phyloP scores from a whole-genome alignment of 2,888 invertebrate genomes.

The Pristionchus mayeri region DNA sequence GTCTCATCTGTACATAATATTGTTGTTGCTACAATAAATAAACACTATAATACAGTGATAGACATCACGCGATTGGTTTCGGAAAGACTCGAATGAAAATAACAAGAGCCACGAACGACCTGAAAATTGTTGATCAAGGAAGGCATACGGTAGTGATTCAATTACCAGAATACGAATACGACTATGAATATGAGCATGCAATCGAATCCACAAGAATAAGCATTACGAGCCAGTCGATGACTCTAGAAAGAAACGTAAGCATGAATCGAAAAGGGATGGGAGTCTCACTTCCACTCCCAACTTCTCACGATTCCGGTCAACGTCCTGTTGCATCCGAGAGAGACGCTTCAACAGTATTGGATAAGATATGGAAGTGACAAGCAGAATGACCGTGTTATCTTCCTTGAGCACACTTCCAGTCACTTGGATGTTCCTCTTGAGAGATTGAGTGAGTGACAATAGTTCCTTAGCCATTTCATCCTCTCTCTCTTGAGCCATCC shows the following conservation, averaged over 20 bases:
- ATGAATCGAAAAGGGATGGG: not conserved
- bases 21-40: not conserved
- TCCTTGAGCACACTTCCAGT: constrained; percentile 91
- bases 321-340: constrained; percentile 62
- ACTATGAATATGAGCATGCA: constrained; percentile 68
- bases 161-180: constrained; percentile 67
- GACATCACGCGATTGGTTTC: constrained; percentile 47
- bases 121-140: not conserved
- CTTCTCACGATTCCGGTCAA: constrained; percentile 64
- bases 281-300: constrained; percentile 53
- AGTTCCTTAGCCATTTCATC: constrained; percentile 94
- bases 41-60: not conserved
- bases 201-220: constrained; percentile 64
- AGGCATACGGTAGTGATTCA: not conserved
- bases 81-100: constrained; percentile 65
- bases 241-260: not conserved
- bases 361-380: not conserved
- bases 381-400: constrained; percentile 85
- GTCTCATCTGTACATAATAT: not conserved
- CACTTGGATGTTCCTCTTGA: constrained; percentile 91
- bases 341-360: constrained; percentile 55
- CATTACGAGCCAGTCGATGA: constrained; percentile 36
- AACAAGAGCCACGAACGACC: constrained; percentile 61
- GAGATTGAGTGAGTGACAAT: constrained; percentile 88
- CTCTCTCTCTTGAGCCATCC: constrained; percentile 84